Evolutionary conservation across 2,888 invertebrate genomes (phyloP), one percentile per base, ranked within the genome.

Genomic region (Octonoba sinensis): DNA sequence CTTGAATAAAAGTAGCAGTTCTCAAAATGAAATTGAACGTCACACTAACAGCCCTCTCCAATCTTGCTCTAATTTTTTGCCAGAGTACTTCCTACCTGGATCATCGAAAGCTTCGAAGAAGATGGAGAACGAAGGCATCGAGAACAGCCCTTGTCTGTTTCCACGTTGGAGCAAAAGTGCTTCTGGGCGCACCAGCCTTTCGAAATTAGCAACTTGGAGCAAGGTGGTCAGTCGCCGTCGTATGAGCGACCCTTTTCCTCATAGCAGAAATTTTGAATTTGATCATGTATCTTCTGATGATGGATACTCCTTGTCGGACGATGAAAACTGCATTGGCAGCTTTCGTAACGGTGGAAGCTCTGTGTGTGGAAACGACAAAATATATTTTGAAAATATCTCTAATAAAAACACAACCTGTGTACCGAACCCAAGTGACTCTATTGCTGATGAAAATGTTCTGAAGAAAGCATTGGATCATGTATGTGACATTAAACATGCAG

Each of bases 101-200:
- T 24, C 46, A 11, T 51, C 76, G 1, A 75, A 72, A 47, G 1
- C 56, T 18, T 24, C 65, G 4, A 65, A 18, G 44, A 59, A 20
- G 20, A 59, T 4, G 16, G 70, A 82, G 13, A 60, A 47, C 12
- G 76, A 76, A 11, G 76, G 76, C 13, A 67, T 72, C 8, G 82
- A 76, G 59, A 82, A 75, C 18, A 71, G 66, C 47, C 76, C 75
- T 13, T 76, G 76, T 47, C 67, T 54, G 3, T 75, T 82, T 66
- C 76, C 82, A 13, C 75, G 82, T 2, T 82, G 82, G 82, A 75
- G 82, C 24, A 75, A 82, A 54, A 76, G 71, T 56, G 75, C 82
- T 1, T 49, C 66, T 46, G 82, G 82, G 0, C 71, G 60, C 18
- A 82, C 82, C 18, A 82, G 82, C n/a, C 76, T 82, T 1, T 82